A percentile compares a stretch with the other conserved stretches of the same genome.
Evolutionary conservation across 2,797 vertebrate genomes (phyloP).

Genomic region (Phyllotis vaccarum): DNA sequence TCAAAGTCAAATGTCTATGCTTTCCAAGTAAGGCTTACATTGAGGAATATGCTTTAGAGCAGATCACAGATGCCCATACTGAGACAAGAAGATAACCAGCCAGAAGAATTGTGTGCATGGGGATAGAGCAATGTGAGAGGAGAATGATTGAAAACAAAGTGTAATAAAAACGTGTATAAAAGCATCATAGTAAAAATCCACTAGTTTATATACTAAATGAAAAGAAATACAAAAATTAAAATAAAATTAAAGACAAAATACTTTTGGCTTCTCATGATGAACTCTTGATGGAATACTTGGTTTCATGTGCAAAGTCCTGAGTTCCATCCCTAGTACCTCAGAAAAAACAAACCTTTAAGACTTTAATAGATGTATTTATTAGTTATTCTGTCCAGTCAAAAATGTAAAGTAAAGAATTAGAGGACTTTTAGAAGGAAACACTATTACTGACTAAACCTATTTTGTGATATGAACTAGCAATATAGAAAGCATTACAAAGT

Average conservation of each 20-base stretch:
- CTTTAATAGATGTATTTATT: slow-evolving; percentile 8
- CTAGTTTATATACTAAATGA: background rate
- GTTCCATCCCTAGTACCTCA: background rate
- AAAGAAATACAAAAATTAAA: background rate
- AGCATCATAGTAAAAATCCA: background rate
- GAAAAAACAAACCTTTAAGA: background rate
- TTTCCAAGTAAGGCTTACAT: background rate
- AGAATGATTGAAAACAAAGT: background rate
- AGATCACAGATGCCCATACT: background rate
- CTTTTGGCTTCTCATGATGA: background rate
- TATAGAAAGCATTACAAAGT: background rate
- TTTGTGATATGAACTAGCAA: background rate
- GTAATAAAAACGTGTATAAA: background rate
- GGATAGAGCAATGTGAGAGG: background rate
- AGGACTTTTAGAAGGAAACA: background rate
- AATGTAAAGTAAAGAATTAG: slow-evolving; percentile 35
- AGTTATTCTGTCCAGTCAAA: slow-evolving; percentile 34
- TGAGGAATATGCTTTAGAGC: background rate
- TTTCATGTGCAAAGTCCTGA: background rate
- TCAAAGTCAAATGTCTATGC: background rate
- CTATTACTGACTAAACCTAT: background rate
- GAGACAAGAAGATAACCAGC: background rate
- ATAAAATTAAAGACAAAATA: background rate
- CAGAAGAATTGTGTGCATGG: background rate
- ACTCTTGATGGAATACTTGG: background rate